Evolutionary conservation across 1,140 invertebrate genomes (phyloP).

Genomic region (Bombus difficillimus): DNA sequence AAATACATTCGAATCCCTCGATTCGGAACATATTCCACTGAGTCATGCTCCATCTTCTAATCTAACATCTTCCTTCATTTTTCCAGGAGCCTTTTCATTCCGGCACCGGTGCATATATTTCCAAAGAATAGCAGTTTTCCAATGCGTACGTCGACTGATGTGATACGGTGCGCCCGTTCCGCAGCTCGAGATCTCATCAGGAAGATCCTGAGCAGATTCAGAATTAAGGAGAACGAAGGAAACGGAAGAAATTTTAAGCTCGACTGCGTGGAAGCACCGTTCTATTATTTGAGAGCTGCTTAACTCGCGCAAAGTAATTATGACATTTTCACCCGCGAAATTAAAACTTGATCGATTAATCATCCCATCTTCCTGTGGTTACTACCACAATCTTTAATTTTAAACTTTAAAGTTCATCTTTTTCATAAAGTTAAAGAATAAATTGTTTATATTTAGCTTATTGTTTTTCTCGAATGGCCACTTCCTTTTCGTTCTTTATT

Average conservation of each 20-base stretch:
- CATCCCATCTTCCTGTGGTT: not conserved
- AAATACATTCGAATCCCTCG: not conserved
- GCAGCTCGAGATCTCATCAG: conserved; percentile 18
- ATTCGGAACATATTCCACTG: not conserved
- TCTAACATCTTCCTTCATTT: not conserved
- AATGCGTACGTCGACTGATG: conserved; percentile 6
- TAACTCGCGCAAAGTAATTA: not conserved
- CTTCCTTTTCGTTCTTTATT: not conserved
- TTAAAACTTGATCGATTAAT: conserved; percentile 21
- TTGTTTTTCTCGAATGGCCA: no score
- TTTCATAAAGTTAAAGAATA: not conserved
- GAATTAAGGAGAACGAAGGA: not conserved
- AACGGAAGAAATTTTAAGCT: conserved; percentile 23
- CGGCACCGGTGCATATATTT: not conserved
- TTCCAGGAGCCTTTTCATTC: not conserved
- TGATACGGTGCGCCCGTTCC: conserved; percentile 20
- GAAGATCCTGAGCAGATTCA: not conserved
- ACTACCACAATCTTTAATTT: not conserved
- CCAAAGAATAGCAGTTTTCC: conserved; percentile 1
- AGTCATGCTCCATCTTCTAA: not conserved
- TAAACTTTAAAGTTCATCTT: no score
- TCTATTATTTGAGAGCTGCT: conserved; percentile 8
- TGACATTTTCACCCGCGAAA: not conserved
- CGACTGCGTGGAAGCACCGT: not conserved
- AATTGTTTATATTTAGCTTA: not conserved